A percentile compares a stretch with the other conserved stretches of the same genome.
Evolutionary conservation across 2,888 invertebrate genomes (phyloP).

Genomic region (Cheilosia variabilis): DNA sequence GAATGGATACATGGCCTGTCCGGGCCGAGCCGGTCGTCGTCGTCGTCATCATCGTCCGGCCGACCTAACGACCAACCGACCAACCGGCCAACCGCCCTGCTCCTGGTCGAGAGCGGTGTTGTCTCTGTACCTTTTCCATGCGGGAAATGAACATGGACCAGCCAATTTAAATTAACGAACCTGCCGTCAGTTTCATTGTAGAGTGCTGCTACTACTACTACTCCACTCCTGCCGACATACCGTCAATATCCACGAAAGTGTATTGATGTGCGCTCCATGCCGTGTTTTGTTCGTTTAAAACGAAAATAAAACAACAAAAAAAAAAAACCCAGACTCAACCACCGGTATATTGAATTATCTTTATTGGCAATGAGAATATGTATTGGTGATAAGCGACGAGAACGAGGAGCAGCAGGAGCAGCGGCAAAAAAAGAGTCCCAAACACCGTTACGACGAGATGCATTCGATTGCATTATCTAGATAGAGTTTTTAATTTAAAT

Average conservation of each 20-base stretch:
- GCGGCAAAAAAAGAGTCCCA: constrained; percentile 16
- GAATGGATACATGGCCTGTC: constrained; percentile 61
- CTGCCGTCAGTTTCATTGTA: constrained; percentile 65
- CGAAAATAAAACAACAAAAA: constrained; percentile 20
- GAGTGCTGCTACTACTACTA: constrained; percentile 9
- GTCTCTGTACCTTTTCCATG: constrained; percentile 52
- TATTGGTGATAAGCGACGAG: constrained; percentile 65
- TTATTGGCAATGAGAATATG: constrained; percentile 71
- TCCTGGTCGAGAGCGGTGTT: constrained; percentile 20
- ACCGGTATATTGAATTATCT: constrained; percentile 73
- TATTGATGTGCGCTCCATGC: constrained; percentile 73
- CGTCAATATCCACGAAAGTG: constrained; percentile 65
- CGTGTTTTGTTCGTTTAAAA: constrained; percentile 70
- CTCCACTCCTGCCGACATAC: constrained; percentile 5
- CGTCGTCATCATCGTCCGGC: background rate
- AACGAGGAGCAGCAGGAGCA: constrained; percentile 35
- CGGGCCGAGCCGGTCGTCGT: constrained; percentile 18
- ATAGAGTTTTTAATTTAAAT: constrained; percentile 75
- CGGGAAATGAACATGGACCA: constrained; percentile 68
- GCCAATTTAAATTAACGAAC: constrained; percentile 76
- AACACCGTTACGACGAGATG: constrained; percentile 61
- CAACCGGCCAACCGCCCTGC: background rate
- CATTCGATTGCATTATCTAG: constrained; percentile 76
- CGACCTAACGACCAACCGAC: constrained; percentile 5
- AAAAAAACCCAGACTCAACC: constrained; percentile 39